Conservation (phyloP, 2,113 vertebrate species). For the Bagarius yarrelli region DNA sequence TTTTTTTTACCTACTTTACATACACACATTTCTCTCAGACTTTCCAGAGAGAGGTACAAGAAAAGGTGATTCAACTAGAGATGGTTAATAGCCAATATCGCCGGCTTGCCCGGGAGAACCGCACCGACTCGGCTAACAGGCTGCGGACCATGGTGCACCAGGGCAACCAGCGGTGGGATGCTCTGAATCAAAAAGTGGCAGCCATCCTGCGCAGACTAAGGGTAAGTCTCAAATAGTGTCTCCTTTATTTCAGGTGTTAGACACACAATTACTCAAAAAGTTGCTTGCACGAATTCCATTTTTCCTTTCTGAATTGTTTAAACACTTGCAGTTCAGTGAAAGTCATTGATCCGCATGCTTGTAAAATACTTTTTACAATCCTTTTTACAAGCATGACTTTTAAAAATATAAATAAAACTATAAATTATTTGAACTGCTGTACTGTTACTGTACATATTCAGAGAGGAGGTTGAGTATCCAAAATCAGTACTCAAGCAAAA, state of each 20-base stretch:
- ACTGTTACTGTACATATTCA: no score
- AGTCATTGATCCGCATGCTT: neutral
- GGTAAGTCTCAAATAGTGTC: constrained; percentile 63
- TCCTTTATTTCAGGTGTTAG: neutral
- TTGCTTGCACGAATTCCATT: neutral
- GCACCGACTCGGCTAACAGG: constrained; percentile 83
- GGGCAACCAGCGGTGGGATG: constrained; percentile 90
- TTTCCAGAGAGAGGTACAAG: constrained; percentile 87
- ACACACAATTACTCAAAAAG: neutral
- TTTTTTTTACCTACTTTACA: neutral
- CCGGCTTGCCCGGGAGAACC: constrained; percentile 89
- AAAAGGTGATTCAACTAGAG: constrained; percentile 87
- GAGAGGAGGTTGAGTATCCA: no score
- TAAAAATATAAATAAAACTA: no score
- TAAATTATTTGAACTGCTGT: no score
- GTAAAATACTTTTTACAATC: no score
- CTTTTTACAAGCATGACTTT: no score
- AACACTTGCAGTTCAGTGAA: neutral
- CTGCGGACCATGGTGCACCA: constrained; percentile 85
- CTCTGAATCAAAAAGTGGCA: constrained; percentile 78
- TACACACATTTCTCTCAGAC: constrained; percentile 64
- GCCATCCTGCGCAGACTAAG: constrained; percentile 85
- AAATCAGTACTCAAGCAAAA: no score
- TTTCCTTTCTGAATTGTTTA: neutral
- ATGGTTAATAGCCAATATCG: constrained; percentile 92